Evolutionary conservation across 2,113 vertebrate species (phyloP), one percentile per base, ranked within the genome.

Genomic region (Pterocles burchelli): DNA sequence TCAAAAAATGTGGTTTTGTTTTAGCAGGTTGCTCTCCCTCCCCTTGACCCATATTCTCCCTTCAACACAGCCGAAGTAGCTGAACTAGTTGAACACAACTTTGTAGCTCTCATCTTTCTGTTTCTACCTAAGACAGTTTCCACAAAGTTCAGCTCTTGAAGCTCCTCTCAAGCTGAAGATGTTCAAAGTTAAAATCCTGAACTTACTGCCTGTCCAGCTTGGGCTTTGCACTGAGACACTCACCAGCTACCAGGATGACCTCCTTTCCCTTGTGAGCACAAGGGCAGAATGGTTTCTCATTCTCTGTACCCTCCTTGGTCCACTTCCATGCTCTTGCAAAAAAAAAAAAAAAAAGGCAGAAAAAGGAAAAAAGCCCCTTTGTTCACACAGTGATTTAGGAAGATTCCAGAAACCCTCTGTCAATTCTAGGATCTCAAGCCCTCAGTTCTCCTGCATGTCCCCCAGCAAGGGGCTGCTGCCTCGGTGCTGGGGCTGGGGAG

Each of bases 231-330:
- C 46, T 7, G 8, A 62, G 68, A 31, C 26, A 52, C 62, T 85
- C 62, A 71, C 36, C 6, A 15, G 54, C 11, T 91, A 55, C 48
- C 65, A 91, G 38, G 67, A 86, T 24, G 15, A 58, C 10, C 81
- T 79, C 46, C 74, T 58, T 12, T 45, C 71, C 65, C 80, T 49
- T n/a, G 7, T 41, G 65, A 12, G 45, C 26, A 70, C 19, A 36
- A 86, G 78, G 20, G 14, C 84, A 74, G 38, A 51, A 72, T 2
- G 13, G 6, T 76, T 75, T 94, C 88, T 96, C 88, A 57, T 86
- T 66, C 90, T 91, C 85, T 72, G 84, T 94, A 73, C 67, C 85
- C 89, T 95, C 80, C 84, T 85, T 7, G 21, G 28, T 46, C 71
- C 22, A 54, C 22, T 12, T 70, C 74, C 49, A n/a, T 22, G 21